phyloP scores from a whole-genome alignment of 2,113 vertebrate species.

The Gasterosteus aculeatus region DNA sequence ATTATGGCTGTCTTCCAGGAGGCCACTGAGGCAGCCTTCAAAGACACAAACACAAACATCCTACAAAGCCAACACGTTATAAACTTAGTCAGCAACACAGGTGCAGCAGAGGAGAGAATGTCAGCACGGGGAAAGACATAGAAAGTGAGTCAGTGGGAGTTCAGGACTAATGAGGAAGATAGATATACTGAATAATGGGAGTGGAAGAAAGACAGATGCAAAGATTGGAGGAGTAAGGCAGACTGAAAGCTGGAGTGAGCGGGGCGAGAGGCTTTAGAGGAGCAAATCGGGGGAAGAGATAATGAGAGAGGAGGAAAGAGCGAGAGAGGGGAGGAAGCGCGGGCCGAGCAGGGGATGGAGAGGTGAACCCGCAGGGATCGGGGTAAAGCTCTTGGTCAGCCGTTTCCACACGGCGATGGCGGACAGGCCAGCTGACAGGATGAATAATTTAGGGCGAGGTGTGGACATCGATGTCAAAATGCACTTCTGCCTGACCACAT shows the following conservation, averaged over 20 bases:
- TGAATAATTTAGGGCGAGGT: constrained; percentile 82
- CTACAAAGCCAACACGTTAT: constrained; percentile 64
- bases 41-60: constrained; percentile 74
- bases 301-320: constrained; percentile 52
- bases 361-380: constrained; percentile 68
- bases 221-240: constrained; percentile 50
- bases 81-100: constrained; percentile 70
- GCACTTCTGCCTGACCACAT: constrained; percentile 72
- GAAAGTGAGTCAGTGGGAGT: constrained; percentile 54
- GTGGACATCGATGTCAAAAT: constrained; percentile 78
- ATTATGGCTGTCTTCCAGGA: constrained; percentile 70
- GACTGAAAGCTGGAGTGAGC: constrained; percentile 41
- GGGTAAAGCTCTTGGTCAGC: constrained; percentile 79
- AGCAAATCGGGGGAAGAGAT: constrained; percentile 58
- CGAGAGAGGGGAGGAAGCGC: constrained; percentile 59
- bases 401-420: constrained; percentile 69
- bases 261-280: constrained; percentile 49
- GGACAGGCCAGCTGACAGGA: constrained; percentile 78
- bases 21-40: constrained; percentile 68
- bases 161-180: constrained; percentile 70
- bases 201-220: constrained; percentile 60
- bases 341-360: constrained; percentile 60
- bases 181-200: constrained; percentile 68
- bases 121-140: constrained; percentile 28
- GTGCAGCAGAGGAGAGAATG: constrained; percentile 42